phyloP scores from a whole-genome alignment of 2,113 vertebrate genomes.

The Sula dactylatra region DNA sequence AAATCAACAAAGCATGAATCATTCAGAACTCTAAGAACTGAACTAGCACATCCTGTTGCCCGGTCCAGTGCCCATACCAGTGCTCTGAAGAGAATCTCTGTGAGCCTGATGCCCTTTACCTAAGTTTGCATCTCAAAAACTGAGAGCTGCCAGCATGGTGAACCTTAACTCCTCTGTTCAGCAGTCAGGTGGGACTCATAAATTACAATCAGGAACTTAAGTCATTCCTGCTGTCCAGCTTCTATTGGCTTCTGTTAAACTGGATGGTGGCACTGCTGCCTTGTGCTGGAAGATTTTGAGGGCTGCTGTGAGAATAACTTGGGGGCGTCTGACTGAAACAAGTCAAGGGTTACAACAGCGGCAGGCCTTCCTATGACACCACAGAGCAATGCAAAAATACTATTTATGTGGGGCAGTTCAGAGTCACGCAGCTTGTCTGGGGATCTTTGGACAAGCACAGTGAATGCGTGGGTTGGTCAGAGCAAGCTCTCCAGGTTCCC shows the following conservation, averaged over 20 bases:
- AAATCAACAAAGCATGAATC: background rate
- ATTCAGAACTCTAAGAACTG: background rate
- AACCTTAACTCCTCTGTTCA: background rate
- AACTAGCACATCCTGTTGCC: background rate
- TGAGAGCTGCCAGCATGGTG: background rate
- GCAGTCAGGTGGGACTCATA: background rate
- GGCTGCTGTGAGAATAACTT: background rate
- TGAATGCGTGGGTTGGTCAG: accelerated
- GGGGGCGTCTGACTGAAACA: background rate
- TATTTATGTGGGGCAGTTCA: background rate
- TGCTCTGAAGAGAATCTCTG: background rate
- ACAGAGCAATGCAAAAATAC: background rate
- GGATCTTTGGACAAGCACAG: background rate
- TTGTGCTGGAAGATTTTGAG: background rate
- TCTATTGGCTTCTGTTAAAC: background rate
- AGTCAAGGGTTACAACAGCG: background rate
- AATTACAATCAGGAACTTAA: background rate
- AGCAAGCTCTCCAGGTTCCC: background rate
- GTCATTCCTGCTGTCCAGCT: background rate
- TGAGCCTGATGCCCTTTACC: background rate
- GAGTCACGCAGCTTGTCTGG: background rate
- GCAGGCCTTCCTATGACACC: background rate
- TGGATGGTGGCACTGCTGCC: background rate
- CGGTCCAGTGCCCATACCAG: background rate
- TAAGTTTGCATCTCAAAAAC: background rate